phyloP scores from a whole-genome alignment of 1,140 invertebrate species.

The Calliopsis andreniformis region DNA sequence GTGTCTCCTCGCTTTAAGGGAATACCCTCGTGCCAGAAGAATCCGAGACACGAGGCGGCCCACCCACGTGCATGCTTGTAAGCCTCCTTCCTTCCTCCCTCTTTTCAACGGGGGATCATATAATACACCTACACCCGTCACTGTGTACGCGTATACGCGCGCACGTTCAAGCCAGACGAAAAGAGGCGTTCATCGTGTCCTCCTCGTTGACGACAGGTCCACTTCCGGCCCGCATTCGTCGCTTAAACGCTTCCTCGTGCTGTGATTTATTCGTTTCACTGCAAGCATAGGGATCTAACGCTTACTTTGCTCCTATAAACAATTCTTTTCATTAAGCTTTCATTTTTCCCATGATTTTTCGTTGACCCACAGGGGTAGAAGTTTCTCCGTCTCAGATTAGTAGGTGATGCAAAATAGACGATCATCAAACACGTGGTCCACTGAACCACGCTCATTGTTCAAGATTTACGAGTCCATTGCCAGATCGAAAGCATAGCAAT shows the following conservation, averaged over 20 bases:
- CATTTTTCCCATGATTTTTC: background rate
- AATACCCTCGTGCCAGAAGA: constrained; percentile 55
- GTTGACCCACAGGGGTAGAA: background rate
- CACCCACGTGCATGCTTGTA: constrained; percentile 60
- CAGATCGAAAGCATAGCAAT: background rate
- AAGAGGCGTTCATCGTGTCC: constrained; percentile 62
- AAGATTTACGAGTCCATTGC: background rate
- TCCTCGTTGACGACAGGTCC: constrained; percentile 61
- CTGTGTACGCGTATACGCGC: constrained; percentile 12
- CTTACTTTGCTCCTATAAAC: background rate
- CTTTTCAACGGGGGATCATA: constrained; percentile 54
- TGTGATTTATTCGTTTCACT: constrained; percentile 40
- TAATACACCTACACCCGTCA: constrained; percentile 51
- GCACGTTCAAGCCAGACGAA: constrained; percentile 37
- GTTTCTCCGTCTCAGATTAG: background rate
- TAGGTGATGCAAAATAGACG: background rate
- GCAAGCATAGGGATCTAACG: background rate
- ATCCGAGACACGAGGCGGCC: constrained; percentile 58
- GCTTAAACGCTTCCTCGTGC: constrained; percentile 58
- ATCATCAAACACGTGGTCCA: background rate
- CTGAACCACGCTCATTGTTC: background rate
- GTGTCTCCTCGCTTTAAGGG: constrained; percentile 49
- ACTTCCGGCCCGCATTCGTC: constrained; percentile 65
- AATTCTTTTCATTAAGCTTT: too few relatives aligned
- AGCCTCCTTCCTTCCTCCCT: constrained; percentile 25